Base-by-base conservation (phyloP, 2,113 vertebrate species). In the Paradisaea rubra region DNA sequence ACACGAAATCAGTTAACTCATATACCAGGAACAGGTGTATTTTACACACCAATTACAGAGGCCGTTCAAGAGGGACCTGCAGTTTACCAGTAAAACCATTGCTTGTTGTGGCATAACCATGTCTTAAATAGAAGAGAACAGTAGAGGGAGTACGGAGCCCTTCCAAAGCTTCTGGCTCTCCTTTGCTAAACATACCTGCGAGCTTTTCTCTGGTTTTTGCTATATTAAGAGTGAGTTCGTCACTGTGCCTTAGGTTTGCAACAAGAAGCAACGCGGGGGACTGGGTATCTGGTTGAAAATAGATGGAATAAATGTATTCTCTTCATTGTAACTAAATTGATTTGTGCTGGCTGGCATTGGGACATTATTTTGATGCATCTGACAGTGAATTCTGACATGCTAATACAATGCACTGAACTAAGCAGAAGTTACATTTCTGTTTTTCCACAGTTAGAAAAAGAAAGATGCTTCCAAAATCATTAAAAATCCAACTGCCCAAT, bases 141-240 rank as follows among this genome's bases (percentile, higher is more conserved):
- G 97, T 39, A 97, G 97, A 94, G 96, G 96, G 96, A 97, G 95
- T 89, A 73, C 6, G 7, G 68, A 94, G 90, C 89, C 93, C 41
- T 95, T 95, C 52, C 59, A 88, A 86, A 77, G 60, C 88, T 41
- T 44, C 79, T 47, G 47, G 23, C 20, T 76, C 28, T 73, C 27
- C 47, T 39, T 54, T 56, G 28, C 42, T 41, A 39, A 88, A 66
- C 3, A 1, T 10, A 13, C 3, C 57, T 65, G 39, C 3, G 0
- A 52, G 23, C 17, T 76, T 52, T 39, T n/a, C 14, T 59, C 74
- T 17, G 21, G 11, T 44, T 66, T 87, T 69, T 63, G 33, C 44
- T 33, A 4, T 6, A 2, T 41, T 78, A 21, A 70, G 20, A 52
- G 53, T 11, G 25, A 66, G 6, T 88, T 81, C 17, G 33, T 83